Evolutionary conservation across 2,797 vertebrate genomes (phyloP).

Genomic region (Takifugu rubripes): DNA sequence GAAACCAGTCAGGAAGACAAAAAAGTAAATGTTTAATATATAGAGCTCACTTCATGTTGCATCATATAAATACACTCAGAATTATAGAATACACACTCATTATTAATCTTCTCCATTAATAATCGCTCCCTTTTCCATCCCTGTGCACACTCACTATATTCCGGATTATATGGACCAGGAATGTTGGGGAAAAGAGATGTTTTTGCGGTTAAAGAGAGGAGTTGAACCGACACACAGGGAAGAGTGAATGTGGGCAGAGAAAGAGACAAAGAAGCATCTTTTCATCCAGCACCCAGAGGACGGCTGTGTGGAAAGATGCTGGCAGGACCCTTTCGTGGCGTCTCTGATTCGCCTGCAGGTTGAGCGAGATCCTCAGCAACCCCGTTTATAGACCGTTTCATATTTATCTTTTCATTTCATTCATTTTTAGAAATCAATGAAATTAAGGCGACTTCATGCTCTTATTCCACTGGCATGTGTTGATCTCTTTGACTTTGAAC

Average conservation of each 20-base stretch:
- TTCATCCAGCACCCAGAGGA: conserved; percentile 11
- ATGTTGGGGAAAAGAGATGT: conserved; percentile 31
- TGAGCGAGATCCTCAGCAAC: conserved; percentile 3
- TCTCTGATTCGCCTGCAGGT: conserved; percentile 27
- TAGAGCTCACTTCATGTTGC: conserved; percentile 44
- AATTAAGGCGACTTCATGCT: no score
- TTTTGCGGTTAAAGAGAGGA: conserved; percentile 33
- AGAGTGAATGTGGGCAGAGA: conserved; percentile 29
- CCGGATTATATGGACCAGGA: conserved; percentile 22
- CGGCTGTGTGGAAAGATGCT: conserved; percentile 15
- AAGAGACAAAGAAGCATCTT: conserved; percentile 29
- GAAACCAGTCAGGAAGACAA: conserved; percentile 45
- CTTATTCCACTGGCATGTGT: no score
- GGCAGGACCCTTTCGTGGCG: conserved; percentile 38
- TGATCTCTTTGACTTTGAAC: no score
- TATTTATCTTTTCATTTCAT: no score
- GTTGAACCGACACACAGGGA: conserved; percentile 32
- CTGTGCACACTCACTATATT: conserved; percentile 44
- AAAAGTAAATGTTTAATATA: conserved; percentile 33
- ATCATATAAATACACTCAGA: conserved; percentile 9
- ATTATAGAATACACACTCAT: conserved; percentile 42
- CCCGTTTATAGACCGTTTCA: conserved; percentile 4
- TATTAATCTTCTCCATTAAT: conserved; percentile 23
- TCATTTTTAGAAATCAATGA: no score
- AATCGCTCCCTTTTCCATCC: conserved; percentile 35